phyloP scores from a whole-genome alignment of 2,797 vertebrate species.

The Borostomias antarcticus region DNA sequence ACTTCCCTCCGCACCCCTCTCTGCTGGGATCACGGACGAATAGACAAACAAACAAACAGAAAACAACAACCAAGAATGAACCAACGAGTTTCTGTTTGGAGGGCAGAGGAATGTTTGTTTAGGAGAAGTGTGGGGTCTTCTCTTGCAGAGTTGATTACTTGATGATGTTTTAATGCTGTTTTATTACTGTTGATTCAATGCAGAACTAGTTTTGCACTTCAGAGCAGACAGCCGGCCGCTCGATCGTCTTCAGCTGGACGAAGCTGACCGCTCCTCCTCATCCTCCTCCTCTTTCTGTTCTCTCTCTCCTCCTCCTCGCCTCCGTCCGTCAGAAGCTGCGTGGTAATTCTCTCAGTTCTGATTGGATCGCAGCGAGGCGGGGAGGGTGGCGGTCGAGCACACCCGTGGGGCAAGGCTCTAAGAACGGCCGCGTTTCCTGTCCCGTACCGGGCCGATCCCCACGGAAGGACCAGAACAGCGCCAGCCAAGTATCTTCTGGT shows the following conservation, averaged over 20 bases:
- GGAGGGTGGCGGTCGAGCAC: slow-evolving; percentile 37
- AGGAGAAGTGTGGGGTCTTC: slow-evolving; percentile 59
- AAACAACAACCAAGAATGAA: slow-evolving; percentile 45
- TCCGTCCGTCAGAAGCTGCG: slow-evolving; percentile 58
- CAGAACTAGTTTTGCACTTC: slow-evolving; percentile 78
- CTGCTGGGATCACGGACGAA: slow-evolving; percentile 31
- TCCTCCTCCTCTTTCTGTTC: slow-evolving; percentile 58
- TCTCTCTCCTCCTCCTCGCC: slow-evolving; percentile 44
- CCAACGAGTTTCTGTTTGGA: slow-evolving; percentile 44
- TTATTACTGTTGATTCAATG: slow-evolving; percentile 75
- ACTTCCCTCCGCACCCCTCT: no score
- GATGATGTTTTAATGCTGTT: slow-evolving; percentile 77
- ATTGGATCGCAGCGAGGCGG: slow-evolving; percentile 64
- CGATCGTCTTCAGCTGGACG: slow-evolving; percentile 54
- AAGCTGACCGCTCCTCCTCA: slow-evolving; percentile 72
- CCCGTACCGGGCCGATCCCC: slow-evolving; percentile 17
- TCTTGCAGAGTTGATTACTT: slow-evolving; percentile 74
- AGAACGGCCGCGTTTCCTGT: slow-evolving; percentile 12
- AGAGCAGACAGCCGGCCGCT: slow-evolving; percentile 56
- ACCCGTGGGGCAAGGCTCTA: slow-evolving; percentile 39
- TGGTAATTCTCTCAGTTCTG: slow-evolving; percentile 58
- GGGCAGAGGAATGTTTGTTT: slow-evolving; percentile 69
- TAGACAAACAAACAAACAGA: slow-evolving; percentile 43
- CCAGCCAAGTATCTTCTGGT: slow-evolving; percentile 43
- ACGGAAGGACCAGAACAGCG: no score